phyloP scores from a whole-genome alignment of 30 jellyfish, hydroid and myxozoan genomes.

The Aurelia coerulea region DNA sequence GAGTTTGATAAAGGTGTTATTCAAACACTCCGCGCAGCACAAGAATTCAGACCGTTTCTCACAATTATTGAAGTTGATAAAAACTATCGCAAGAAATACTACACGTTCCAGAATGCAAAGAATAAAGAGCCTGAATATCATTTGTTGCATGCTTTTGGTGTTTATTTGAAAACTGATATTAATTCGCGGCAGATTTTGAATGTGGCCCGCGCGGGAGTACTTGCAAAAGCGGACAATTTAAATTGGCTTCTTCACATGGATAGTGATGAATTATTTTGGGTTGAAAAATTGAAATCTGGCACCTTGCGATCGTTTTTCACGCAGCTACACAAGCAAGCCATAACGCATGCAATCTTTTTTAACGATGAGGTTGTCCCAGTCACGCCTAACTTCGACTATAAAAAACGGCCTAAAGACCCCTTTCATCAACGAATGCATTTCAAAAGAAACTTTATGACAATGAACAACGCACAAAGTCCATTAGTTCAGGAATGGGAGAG shows the following conservation, averaged over 20 bases:
- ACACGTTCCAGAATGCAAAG: conserved; percentile 30
- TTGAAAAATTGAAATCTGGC: conserved; percentile 51
- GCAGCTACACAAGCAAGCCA: conserved; percentile 25
- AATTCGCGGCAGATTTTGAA: conserved; percentile 66
- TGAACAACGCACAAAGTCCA: background rate
- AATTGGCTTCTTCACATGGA: conserved; percentile 67
- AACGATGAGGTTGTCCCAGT: conserved; percentile 64
- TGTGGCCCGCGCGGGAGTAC: conserved; percentile 77
- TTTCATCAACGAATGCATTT: conserved; percentile 64
- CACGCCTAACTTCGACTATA: conserved; percentile 48
- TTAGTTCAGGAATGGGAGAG: conserved; percentile 22
- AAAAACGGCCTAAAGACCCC: conserved; percentile 63
- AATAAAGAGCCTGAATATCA: conserved; percentile 49
- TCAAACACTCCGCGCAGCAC: conserved; percentile 16
- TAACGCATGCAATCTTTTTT: conserved; percentile 43
- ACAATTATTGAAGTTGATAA: conserved; percentile 42
- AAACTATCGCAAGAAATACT: conserved; percentile 43
- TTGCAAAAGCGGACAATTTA: conserved; percentile 61
- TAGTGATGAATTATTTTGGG: conserved; percentile 60
- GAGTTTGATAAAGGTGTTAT: conserved; percentile 26
- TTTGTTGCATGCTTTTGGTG: conserved; percentile 54
- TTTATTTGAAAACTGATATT: conserved; percentile 35
- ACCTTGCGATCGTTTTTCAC: conserved; percentile 48
- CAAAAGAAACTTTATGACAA: conserved; percentile 38
- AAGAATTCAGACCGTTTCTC: conserved; percentile 28